A percentile compares a stretch with the other conserved stretches of the same genome.
phyloP scores from a whole-genome alignment of 2,113 vertebrate species.

The Shinisaurus crocodilurus region DNA sequence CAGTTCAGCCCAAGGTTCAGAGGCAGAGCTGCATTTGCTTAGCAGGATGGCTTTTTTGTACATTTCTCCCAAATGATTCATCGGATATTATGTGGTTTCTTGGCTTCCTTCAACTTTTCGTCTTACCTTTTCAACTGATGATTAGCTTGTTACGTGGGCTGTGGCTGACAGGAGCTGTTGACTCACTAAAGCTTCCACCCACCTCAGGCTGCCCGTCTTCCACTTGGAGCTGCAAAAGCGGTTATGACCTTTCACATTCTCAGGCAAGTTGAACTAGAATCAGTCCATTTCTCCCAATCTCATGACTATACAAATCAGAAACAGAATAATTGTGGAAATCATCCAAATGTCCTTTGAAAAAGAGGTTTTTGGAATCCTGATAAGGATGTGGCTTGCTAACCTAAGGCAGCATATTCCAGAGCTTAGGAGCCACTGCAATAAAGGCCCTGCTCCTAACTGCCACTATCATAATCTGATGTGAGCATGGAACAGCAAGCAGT shows the following conservation, averaged over 20 bases:
- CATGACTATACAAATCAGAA: background rate
- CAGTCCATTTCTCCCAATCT: background rate
- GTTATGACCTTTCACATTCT: too few relatives aligned
- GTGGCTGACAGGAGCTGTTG: background rate
- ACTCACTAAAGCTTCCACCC: constrained; percentile 1
- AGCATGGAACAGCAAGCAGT: too few relatives aligned
- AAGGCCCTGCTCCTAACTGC: background rate
- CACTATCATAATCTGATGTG: background rate
- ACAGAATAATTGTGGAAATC: too few relatives aligned
- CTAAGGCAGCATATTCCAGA: background rate
- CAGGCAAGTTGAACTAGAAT: background rate
- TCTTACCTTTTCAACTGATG: background rate
- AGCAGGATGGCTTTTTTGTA: background rate
- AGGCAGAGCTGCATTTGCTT: background rate
- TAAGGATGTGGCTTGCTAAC: too few relatives aligned
- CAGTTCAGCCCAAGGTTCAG: background rate
- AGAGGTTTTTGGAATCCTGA: too few relatives aligned
- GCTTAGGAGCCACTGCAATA: background rate
- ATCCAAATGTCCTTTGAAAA: too few relatives aligned
- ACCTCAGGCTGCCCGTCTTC: too few relatives aligned
- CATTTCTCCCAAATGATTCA: background rate
- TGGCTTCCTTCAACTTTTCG: background rate
- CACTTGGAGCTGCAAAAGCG: background rate
- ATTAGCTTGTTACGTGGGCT: background rate
- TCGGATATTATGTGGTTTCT: background rate